Percentiles rank a stretch among this genome's conserved stretches.
These are phyloP conservation scores for Tylochromis polylepis DNA, from an alignment of 2,113 vertebrate genomes.

Conservation along the genomic window DNA sequence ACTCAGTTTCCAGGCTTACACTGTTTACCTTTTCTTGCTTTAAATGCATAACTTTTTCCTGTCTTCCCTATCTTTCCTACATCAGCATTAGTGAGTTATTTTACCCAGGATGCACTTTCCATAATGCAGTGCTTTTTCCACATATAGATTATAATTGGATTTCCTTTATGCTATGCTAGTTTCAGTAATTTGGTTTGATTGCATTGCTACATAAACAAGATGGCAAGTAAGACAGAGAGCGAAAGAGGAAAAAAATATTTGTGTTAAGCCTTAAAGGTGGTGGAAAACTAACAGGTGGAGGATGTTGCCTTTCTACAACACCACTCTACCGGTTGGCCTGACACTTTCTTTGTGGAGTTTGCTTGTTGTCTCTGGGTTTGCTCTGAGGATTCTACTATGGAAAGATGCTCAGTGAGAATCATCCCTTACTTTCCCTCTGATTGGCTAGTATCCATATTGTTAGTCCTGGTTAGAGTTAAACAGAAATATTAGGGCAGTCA, in stretches of 20 bases:
- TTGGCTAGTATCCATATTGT: not conserved
- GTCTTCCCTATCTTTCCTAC: not conserved
- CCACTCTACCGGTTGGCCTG: not conserved
- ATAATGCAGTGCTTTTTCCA: constrained; percentile 34
- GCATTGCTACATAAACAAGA: constrained; percentile 21
- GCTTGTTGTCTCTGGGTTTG: not conserved
- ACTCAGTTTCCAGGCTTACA: not conserved
- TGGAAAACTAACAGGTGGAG: constrained; percentile 6
- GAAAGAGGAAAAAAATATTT: not conserved
- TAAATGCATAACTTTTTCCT: not conserved
- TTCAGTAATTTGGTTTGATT: constrained; percentile 46
- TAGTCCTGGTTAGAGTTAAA: not conserved
- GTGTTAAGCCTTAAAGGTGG: constrained; percentile 30
- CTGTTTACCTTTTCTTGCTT: not conserved
- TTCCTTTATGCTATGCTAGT: constrained; percentile 33
- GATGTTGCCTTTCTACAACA: not conserved
- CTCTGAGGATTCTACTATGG: not conserved
- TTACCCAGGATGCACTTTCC: constrained; percentile 25
- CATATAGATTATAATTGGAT: constrained; percentile 48
- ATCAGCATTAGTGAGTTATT: constrained; percentile 28
- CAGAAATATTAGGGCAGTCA: not conserved
- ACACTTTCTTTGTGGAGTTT: not conserved
- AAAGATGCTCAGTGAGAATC: not conserved
- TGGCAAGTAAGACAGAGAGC: not conserved
- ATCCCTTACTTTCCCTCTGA: not conserved